A percentile compares a stretch with the other conserved stretches of the same genome.
These are phyloP conservation scores for Heliconius nattereri DNA, from an alignment of 1,140 invertebrate species.

Conservation along the genomic window DNA sequence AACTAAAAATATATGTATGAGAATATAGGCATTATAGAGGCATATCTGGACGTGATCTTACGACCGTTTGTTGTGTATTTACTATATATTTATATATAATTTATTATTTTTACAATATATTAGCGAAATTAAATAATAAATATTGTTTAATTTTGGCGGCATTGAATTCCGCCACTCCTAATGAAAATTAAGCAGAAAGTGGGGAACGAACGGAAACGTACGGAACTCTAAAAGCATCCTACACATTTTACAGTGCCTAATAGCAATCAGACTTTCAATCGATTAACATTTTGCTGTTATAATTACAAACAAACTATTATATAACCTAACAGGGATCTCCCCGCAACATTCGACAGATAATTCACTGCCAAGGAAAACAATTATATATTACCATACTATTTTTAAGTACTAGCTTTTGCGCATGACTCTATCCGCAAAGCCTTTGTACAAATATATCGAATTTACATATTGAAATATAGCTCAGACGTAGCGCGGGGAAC, in stretches of 20 bases:
- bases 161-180: no score
- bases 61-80: not conserved
- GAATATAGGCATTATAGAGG: not conserved
- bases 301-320: not conserved
- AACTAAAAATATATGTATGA: not conserved
- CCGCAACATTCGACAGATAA: constrained; percentile 2
- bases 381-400: not conserved
- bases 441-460: not conserved
- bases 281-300: not conserved
- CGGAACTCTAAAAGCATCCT: no score
- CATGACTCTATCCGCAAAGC: not conserved
- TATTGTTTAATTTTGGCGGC: no score
- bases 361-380: constrained; percentile 1
- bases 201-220: no score
- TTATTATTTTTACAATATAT: not conserved
- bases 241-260: no score
- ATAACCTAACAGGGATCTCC: constrained; percentile 1
- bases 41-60: not conserved
- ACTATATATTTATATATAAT: not conserved
- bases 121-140: not conserved
- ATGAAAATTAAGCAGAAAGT: no score
- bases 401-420: not conserved
- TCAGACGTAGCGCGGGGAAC: no score
- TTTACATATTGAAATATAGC: not conserved
- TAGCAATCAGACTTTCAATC: no score